Conservation (phyloP, 2,888 invertebrate genomes). For the Drosophila rubida region DNA sequence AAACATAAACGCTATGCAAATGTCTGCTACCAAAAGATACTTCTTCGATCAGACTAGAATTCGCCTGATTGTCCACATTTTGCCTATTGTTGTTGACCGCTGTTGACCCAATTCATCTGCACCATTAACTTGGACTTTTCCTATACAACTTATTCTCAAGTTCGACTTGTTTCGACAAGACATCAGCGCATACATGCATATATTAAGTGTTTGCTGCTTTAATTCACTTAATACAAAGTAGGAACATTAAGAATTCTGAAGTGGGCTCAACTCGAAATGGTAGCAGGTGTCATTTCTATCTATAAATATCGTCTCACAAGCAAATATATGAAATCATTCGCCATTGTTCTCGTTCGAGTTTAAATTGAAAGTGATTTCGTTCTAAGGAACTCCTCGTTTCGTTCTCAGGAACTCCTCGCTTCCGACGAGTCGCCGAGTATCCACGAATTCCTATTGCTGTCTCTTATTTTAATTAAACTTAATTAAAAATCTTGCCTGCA, state of each 20-base stretch:
- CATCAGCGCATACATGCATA: background rate
- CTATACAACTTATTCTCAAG: constrained; percentile 24
- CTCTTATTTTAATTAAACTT: constrained; percentile 27
- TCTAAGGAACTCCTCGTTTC: too few species aligned
- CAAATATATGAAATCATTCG: background rate
- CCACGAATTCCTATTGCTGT: background rate
- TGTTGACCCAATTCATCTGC: constrained; percentile 68
- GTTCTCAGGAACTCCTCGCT: too few species aligned
- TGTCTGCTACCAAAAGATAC: background rate
- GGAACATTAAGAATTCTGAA: constrained; percentile 24
- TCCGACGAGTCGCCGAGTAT: too few species aligned
- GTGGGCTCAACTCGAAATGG: constrained; percentile 9
- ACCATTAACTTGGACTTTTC: constrained; percentile 60
- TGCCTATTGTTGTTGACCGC: background rate
- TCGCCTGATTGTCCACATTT: constrained; percentile 5
- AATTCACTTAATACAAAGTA: constrained; percentile 17
- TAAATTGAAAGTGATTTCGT: too few species aligned
- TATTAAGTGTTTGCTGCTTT: background rate
- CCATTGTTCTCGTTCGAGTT: too few species aligned
- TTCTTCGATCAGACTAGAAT: constrained; percentile 2
- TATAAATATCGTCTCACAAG: background rate
- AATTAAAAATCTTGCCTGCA: constrained; percentile 20
- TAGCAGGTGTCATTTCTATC: background rate
- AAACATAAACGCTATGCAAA: background rate
- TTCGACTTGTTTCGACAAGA: constrained; percentile 1